Base-by-base conservation (phyloP, 2,113 vertebrate species). In the Bostrychus sinensis region DNA sequence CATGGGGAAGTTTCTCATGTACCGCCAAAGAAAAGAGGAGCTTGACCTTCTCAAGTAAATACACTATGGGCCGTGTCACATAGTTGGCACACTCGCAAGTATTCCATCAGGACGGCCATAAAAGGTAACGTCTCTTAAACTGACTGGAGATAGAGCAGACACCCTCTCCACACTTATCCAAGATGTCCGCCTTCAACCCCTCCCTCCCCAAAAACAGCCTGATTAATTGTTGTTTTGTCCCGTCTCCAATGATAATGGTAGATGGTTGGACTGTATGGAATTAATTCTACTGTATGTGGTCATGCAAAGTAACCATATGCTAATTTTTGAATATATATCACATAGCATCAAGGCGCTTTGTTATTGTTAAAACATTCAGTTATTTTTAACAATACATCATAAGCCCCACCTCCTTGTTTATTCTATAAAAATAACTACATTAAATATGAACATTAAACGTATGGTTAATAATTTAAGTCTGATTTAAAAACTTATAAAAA, bases 41-140 rank as follows among this genome's bases (percentile, higher is more conserved):
- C 62, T 63, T 69, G 81, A 82, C 66, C 77, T 75, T 76, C 62
- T 56, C 57, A 17, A 73, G 73, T 77, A 87, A 85, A 91, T 82
- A 82, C 88, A 77, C 68, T 53, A 77, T 43, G 68, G 64, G 50
- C 64, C 56, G 71, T 86, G 67, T 64, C 85, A 74, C 83, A 86
- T 84, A 91, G 90, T 85, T 91, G 85, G 88, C 73, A 72, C 38
- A 63, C 48, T 62, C 80, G 86, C 88, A 88, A 75, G 63, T 83
- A 87, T 85, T 91, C 84, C 89, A 87, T 88, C 89, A 88, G 90
- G 68, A 89, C 77, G 81, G 81, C 90, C 91, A 80, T 92, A 90
- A 88, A 92, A 91, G 92, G 89, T 77, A 81, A 81, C 6, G 0
- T n/a, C 72, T 81, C 81, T 89, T 82, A 75, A 84, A 77, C 76